Evolutionary conservation across 2,113 vertebrate genomes (phyloP), one percentile per base, ranked within the genome.

Genomic region (Bos javanicus): DNA sequence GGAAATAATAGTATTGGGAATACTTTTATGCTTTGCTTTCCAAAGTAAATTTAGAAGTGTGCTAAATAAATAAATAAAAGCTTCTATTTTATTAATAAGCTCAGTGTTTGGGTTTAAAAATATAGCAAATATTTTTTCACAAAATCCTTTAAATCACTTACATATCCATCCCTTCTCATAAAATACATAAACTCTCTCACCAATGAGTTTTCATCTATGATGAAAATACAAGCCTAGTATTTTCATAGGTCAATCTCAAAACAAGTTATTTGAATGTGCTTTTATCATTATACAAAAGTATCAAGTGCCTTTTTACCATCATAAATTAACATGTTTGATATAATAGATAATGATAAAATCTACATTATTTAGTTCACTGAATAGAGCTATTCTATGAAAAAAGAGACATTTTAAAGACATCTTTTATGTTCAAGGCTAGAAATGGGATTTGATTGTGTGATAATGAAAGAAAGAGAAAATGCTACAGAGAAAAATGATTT

Each of bases 361-460:
- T 98, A 84, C 16, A 96, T 98, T 97, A 94, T 95, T 96, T 91
- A 85, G 93, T 97, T 92, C 92, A 97, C 67, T 97, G 96, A 98
- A 98, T 50, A 98, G 71, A 97, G 16, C 30, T 62, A 94, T 62
- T 97, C 92, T 95, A 48, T 96, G 95, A 94, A 93, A 8, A 96
- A 96, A 95, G 25, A 87, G 67, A 36, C 3, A 93, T 95, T 97
- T 98, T 91, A 81, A 98, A 97, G 97, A 96, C 62, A 90, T 85
- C 94, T 97, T 98, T 98, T 98, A 92, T 90, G 56, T 98, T 98
- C 98, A 97, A 98, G 92, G 87, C 17, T 98, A 98, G 74, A 98
- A 98, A 97, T 91, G 95, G 95, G 86, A 98, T 96, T 97, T 97
- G 78, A 96, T 57, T 94, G 60, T 76, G 26, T 43, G 96, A 85